Evolutionary conservation across 2,797 vertebrate species (phyloP), one percentile per base, ranked within the genome.

Genomic region (Peromyscus aztecus): DNA sequence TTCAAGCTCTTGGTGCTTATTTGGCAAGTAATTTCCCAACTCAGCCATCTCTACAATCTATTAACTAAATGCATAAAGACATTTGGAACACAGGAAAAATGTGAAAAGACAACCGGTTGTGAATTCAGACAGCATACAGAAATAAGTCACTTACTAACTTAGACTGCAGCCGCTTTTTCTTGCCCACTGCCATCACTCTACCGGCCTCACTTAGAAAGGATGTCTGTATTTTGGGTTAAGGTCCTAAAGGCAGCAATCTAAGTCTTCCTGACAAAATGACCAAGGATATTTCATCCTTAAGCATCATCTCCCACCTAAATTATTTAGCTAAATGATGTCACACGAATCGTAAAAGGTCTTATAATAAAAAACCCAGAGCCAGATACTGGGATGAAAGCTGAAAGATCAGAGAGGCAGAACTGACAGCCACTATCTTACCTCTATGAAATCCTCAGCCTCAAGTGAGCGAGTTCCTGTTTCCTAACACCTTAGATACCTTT

Each of bases 191-290:
- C 27, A 29, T 19, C 9, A 43, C 10, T 21, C 40, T 31, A 31
- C 40, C 24, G 12, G 27, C 17, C 5, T 46, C 16, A 31, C 16
- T 31, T 84, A 6, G 6, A 34, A 65, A 46, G 4, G 9, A 2
- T 1, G 31, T 84, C 16, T 84, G 16, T 84, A 11, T 46, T 12
- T 34, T 14, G n/a, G 17, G 3, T 52, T 23, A 69, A 81, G 85
- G 46, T 11, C 12, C 63, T 76, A 75, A 59, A 87, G 65, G 46
- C 4, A 59, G 13, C 24, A 14, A 61, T 63, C 11, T 34, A 78
- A 40, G 88, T 16, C 2, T 84, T 88, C 71, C 55, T 46, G 34
- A 52, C 57, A 75, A 89, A 91, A 95, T 34, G 23, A 86, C 23
- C 34, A 90, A 71, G 52, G 6, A 23, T 34, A 16, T 57, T 89